These are phyloP conservation scores for Cnemophilus loriae DNA, from an alignment of 2,113 vertebrate species.

Conservation along the genomic window DNA sequence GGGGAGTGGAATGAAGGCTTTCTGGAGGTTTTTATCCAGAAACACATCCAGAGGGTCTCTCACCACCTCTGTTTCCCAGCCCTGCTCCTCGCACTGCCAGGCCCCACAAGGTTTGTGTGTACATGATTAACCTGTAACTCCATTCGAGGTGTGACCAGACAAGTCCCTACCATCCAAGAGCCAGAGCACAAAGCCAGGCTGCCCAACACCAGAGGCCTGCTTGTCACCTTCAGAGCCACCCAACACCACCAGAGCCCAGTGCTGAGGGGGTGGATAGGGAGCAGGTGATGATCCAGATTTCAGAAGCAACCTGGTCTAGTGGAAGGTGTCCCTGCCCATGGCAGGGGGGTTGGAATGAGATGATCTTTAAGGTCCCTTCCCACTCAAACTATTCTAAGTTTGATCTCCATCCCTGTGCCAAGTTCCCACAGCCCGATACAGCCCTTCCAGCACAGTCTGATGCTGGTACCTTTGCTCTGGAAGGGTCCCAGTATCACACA, in stretches of 20 bases:
- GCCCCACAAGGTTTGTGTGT: background rate
- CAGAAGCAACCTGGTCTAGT: background rate
- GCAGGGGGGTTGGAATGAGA: background rate
- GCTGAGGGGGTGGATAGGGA: background rate
- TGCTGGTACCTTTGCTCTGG: background rate
- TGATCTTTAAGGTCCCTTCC: background rate
- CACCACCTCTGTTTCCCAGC: background rate
- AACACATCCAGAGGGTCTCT: background rate
- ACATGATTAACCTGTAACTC: background rate
- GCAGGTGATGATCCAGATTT: background rate
- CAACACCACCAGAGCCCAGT: background rate
- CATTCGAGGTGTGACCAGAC: accelerated
- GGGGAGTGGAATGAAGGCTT: background rate
- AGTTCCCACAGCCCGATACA: accelerated
- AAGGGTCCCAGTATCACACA: background rate
- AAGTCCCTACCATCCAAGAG: background rate
- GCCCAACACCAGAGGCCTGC: background rate
- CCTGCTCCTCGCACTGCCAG: background rate
- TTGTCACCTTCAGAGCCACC: background rate
- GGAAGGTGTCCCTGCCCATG: background rate
- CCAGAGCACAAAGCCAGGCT: background rate
- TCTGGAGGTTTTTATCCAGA: background rate
- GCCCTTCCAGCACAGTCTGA: background rate
- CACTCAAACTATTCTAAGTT: background rate
- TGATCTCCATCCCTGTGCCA: background rate